Base-by-base conservation (phyloP, 2,888 invertebrate species). In the Cylindroiulus punctatus region DNA sequence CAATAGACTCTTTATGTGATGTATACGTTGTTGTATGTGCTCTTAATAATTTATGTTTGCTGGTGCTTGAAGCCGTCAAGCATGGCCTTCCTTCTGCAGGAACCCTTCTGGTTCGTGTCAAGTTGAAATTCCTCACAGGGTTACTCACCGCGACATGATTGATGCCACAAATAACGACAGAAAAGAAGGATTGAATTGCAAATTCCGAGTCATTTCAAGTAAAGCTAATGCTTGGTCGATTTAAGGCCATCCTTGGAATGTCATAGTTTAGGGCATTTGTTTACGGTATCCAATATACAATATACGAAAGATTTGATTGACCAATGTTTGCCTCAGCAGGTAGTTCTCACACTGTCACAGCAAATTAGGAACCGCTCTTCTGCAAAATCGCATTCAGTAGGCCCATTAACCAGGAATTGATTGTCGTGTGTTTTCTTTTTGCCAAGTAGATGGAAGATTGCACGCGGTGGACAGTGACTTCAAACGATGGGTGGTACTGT, bases 341-440 rank as follows among this genome's bases (percentile, higher is more conserved):
- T 10, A 52, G 19, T 52, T 52, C 52, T 52, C 52, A 52, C 52
- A n/a, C 52, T n/a, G n/a, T 52, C 52, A 52, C 52, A 52, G 52
- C 52, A 19, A 52, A 52, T 52, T 52, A 52, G n/a, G 52, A 52
- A n/a, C 3, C 52, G 52, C 52, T 52, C 52, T 52, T 52, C 19
- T 52, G 52, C 52, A 52, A 52, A 52, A 52, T 52, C 52, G 52
- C 52, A 52, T 52, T 52, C 52, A n/a, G 52, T 19, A 52, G 52
- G 52, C 52, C 52, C 19, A 52, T 52, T 52, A 52, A n/a, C 4
- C 52, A 52, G 52, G 52, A 52, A 52, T 52, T 52, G 52, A 52
- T 52, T 52, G 52, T 52, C 52, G 52, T 19, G 52, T 47, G 47
- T n/a, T 17, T 10, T 19, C 19, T 52, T 52, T 52, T 12, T 5